A percentile compares a stretch with the other conserved stretches of the same genome.
phyloP scores from a whole-genome alignment of 2,113 vertebrate genomes.

The Malurus cyaneus region DNA sequence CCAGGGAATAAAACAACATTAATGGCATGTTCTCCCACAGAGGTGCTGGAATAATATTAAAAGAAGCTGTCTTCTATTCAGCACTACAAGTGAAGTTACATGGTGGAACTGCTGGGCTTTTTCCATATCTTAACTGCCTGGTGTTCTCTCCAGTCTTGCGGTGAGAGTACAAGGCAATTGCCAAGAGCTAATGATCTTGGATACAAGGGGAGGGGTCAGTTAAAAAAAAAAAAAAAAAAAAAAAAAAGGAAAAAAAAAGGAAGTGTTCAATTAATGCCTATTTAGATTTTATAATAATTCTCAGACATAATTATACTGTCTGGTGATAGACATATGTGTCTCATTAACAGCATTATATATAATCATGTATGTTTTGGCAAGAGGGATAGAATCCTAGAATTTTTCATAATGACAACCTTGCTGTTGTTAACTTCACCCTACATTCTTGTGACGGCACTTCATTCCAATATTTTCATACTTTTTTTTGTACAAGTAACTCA shows the following conservation, averaged over 20 bases:
- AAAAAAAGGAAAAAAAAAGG: background rate
- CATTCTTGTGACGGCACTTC: constrained; percentile 34
- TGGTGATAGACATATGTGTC: background rate
- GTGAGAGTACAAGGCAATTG: background rate
- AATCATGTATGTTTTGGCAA: constrained; percentile 47
- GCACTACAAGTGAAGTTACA: background rate
- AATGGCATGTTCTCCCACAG: background rate
- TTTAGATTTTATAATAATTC: background rate
- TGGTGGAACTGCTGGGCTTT: background rate
- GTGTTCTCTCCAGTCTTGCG: background rate
- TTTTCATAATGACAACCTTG: constrained; percentile 11
- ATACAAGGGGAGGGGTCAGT: background rate
- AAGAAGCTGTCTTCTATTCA: background rate
- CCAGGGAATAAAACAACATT: background rate
- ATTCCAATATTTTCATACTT: constrained; percentile 31
- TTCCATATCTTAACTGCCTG: background rate
- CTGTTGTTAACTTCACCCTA: constrained; percentile 23
- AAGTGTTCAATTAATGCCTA: constrained; percentile 22
- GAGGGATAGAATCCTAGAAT: background rate
- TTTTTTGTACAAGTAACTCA: background rate
- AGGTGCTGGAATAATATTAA: background rate
- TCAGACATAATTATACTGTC: background rate
- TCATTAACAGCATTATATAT: background rate
- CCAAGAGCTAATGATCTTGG: background rate
- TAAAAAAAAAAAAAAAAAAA: background rate